phyloP scores from a whole-genome alignment of 2,113 vertebrate species.

The Indicator indicator region DNA sequence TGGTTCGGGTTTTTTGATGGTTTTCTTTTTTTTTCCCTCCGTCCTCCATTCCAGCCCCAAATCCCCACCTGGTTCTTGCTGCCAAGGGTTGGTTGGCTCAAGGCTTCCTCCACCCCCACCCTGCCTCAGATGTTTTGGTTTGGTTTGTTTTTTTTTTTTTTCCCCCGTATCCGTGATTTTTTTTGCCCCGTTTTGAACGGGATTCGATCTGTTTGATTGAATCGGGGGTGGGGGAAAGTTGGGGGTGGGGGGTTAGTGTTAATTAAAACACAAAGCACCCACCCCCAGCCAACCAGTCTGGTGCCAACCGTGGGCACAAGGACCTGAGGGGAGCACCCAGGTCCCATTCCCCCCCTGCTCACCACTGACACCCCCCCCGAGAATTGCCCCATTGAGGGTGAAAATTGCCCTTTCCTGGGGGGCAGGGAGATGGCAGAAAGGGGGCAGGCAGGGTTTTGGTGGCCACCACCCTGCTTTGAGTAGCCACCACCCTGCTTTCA shows the following conservation, averaged over 20 bases:
- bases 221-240: rapidly evolving
- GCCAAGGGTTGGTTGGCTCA: not conserved
- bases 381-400: not conserved
- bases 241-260: too few species aligned
- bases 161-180: rapidly evolving
- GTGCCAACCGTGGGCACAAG: rapidly evolving
- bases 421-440: not conserved
- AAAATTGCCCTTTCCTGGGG: not conserved
- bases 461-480: not conserved
- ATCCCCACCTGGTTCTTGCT: rapidly evolving
- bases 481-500: not conserved
- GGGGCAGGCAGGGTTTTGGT: not conserved
- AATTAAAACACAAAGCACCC: not conserved
- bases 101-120: too few species aligned
- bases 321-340: not conserved
- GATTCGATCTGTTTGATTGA: not conserved
- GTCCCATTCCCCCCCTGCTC: not conserved
- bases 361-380: rapidly evolving
- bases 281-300: rapidly evolving
- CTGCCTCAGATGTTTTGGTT: too few species aligned
- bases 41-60: not conserved
- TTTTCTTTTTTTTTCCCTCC: too few species aligned
- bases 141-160: too few species aligned
- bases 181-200: not conserved
- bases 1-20: too few species aligned